Conservation (phyloP, 1,140 invertebrate species). For the Heliconius nattereri region DNA sequence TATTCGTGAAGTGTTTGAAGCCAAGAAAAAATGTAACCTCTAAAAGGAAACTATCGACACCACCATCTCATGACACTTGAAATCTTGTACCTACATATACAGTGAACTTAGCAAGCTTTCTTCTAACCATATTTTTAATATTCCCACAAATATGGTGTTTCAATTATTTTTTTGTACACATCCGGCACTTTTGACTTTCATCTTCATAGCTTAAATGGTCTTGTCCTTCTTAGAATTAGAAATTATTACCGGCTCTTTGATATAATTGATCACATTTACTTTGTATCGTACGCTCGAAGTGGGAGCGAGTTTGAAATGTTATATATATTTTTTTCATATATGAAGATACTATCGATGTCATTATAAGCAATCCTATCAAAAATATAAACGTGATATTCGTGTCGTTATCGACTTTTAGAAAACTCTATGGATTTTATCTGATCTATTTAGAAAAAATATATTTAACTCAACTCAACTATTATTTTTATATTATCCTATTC, state of each 20-base stretch:
- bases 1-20: no score
- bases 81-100: slow-evolving; percentile 5
- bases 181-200: slow-evolving; percentile 32
- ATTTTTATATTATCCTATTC: no score
- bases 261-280: slow-evolving; percentile 24
- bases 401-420: no score
- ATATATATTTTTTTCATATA: not conserved
- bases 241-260: slow-evolving; percentile 36
- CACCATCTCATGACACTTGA: not conserved
- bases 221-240: slow-evolving; percentile 34
- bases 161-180: slow-evolving; percentile 4
- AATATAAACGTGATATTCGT: no score
- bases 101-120: not conserved
- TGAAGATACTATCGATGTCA: not conserved
- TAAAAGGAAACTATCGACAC: not conserved
- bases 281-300: slow-evolving; percentile 1
- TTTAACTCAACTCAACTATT: no score
- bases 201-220: slow-evolving; percentile 30
- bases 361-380: no score
- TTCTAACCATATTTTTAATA: slow-evolving; percentile 13
- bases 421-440: no score
- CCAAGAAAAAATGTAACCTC: no score
- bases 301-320: not conserved
- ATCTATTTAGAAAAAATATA: no score
- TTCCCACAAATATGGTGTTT: not conserved